These are phyloP conservation scores for Cryptophagus acutangulus DNA, from an alignment of 2,888 invertebrate species.

Conservation along the genomic window DNA sequence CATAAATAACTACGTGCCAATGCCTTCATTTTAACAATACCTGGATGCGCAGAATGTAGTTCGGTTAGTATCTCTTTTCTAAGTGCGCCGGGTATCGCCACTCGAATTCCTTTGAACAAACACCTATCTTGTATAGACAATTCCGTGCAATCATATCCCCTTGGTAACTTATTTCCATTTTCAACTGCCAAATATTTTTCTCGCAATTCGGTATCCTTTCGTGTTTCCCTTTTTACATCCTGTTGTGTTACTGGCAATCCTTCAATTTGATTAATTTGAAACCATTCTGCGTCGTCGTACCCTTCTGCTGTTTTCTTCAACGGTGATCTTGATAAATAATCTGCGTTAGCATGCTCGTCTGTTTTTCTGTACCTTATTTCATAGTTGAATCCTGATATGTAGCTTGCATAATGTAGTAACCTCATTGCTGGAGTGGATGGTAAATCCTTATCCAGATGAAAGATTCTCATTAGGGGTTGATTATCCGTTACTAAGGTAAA, in stretches of 20 bases:
- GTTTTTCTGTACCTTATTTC: not conserved
- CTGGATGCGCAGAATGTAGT: constrained; percentile 22
- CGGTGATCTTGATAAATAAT: not conserved
- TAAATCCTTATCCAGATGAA: not conserved
- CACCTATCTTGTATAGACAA: not conserved
- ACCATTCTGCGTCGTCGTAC: not conserved
- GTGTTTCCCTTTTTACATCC: not conserved
- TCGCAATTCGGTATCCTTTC: not conserved
- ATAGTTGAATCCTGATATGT: not conserved
- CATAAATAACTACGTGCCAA: constrained; percentile 6
- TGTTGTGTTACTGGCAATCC: not conserved
- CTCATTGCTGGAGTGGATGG: not conserved
- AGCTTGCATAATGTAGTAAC: no score
- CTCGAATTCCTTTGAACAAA: constrained; percentile 8
- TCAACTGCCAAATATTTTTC: not conserved
- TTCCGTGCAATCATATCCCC: not conserved
- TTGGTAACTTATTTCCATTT: not conserved
- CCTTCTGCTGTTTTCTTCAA: not conserved
- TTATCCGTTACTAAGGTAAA: no score
- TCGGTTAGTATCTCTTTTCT: constrained; percentile 9
- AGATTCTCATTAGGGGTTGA: no score
- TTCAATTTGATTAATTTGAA: not conserved
- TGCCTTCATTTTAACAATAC: constrained; percentile 15
- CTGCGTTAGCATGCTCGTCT: not conserved
- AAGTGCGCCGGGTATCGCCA: constrained; percentile 18